Evolutionary conservation across 2,888 invertebrate genomes (phyloP).

Genomic region (Xanthia togata): DNA sequence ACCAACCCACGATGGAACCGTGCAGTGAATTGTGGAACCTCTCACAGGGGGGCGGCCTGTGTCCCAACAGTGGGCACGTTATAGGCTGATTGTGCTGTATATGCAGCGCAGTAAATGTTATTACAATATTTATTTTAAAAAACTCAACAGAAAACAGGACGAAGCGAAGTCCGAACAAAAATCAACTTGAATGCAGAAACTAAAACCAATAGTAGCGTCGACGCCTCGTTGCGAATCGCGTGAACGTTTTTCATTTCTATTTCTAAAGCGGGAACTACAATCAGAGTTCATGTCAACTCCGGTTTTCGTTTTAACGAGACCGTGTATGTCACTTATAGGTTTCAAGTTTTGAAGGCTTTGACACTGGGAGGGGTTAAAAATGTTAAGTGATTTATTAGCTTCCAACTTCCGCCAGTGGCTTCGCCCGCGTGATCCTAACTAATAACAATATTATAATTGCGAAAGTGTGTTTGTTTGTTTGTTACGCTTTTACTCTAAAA

Average conservation of each 20-base stretch:
- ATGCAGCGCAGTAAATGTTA: neutral
- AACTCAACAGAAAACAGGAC: constrained; percentile 27
- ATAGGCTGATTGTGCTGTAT: no score
- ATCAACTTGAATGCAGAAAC: constrained; percentile 13
- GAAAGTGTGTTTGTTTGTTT: no score
- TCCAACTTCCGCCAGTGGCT: no score
- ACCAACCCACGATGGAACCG: no score
- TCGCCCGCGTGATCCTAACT: no score
- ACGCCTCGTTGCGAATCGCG: constrained; percentile 68
- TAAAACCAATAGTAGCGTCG: constrained; percentile 60
- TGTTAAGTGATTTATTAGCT: neutral
- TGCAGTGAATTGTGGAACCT: no score
- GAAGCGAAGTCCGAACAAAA: constrained; percentile 26
- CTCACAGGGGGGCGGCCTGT: no score
- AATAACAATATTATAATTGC: no score
- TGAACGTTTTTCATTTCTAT: constrained; percentile 70
- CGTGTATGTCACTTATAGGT: constrained; percentile 26
- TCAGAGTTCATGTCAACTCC: constrained; percentile 63
- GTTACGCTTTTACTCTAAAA: no score
- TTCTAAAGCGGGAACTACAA: constrained; percentile 74
- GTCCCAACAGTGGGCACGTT: no score
- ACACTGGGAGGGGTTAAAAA: neutral
- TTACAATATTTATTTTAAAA: neutral
- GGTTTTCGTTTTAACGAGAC: constrained; percentile 43
- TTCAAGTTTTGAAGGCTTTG: neutral